Evolutionary conservation across 2,797 vertebrate species (phyloP), one percentile per base, ranked within the genome.

Genomic region (Protonibea diacanthus): DNA sequence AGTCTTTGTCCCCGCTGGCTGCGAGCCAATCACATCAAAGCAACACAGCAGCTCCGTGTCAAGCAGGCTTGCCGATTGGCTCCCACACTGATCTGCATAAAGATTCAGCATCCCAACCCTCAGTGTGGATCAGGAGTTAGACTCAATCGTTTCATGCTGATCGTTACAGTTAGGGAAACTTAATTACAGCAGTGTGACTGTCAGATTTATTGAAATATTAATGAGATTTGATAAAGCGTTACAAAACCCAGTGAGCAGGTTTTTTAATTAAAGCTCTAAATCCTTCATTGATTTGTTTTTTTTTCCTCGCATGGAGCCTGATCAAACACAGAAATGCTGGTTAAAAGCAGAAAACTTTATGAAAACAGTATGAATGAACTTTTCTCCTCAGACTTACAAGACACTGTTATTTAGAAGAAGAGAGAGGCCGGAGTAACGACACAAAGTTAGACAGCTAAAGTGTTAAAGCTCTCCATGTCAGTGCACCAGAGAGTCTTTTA

Each of bases 21-120:
- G 60, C 1, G 0, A 27, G 27, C 69, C 76, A 76, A 25, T 78
- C 59, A 15, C 47, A 44, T 87, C 62, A 59, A 48, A 72, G 78
- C 55, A 23, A 27, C 1, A 23, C 45, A 52, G 64, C 48, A 6
- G 3, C 56, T 63, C 29, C 4, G n/a, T 5, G 47, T 63, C 13
- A 15, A 4, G 42, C 52, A 56, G 64, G 70, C 15, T 49, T 49
- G 52, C 76, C 63, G 65, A 77, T 72, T 73, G 62, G 74, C 48
- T 42, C 51, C 49, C 48, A 15, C 9, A 11, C 45, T 14, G 47
- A 68, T 33, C 6, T 23, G 10, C 18, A 29, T 29, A 25, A 6
- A 73, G 14, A 42, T 4, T 20, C 3, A 13, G 44, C 61, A 7
- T 57, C 25, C 45, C 4, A 9, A 27, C 18, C 18, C 11, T 48